Percentiles rank a stretch among this genome's conserved stretches.
These are phyloP conservation scores for Eriosoma lanigerum DNA, from an alignment of 1,140 invertebrate genomes.

Conservation along the genomic window DNA sequence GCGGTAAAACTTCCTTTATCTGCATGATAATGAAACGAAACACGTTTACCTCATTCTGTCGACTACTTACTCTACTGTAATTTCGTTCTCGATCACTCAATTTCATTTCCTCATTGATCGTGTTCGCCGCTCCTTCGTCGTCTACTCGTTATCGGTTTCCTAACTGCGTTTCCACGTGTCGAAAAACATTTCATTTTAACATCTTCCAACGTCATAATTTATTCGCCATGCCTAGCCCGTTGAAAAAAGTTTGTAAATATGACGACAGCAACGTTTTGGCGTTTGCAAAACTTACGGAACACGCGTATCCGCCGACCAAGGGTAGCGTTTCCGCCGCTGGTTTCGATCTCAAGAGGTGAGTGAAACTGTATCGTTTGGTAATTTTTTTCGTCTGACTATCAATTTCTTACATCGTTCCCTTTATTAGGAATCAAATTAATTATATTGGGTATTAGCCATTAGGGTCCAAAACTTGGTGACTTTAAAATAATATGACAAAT, in stretches of 20 bases:
- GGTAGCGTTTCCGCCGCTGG: constrained; percentile 86
- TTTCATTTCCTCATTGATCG: not conserved
- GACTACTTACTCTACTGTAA: not conserved
- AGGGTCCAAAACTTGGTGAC: too few species aligned
- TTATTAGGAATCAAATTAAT: too few species aligned
- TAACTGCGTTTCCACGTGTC: not conserved
- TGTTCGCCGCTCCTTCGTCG: not conserved
- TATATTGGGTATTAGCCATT: too few species aligned
- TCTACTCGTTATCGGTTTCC: not conserved
- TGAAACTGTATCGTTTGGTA: too few species aligned
- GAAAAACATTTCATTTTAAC: not conserved
- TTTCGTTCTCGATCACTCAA: not conserved
- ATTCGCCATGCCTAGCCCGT: not conserved
- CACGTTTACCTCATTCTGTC: not conserved
- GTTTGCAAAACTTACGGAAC: constrained; percentile 75
- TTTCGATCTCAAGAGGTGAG: constrained; percentile 83
- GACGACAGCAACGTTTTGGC: constrained; percentile 41
- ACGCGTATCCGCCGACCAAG: constrained; percentile 78
- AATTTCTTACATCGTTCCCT: too few species aligned
- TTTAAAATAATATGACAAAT: too few species aligned
- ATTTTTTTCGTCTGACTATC: too few species aligned
- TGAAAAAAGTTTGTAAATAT: not conserved
- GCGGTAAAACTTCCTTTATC: not conserved
- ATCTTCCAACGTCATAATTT: not conserved
- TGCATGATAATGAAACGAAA: not conserved